These are phyloP conservation scores for Danaus melanippus DNA, from an alignment of 1,140 invertebrate species.

Conservation along the genomic window DNA sequence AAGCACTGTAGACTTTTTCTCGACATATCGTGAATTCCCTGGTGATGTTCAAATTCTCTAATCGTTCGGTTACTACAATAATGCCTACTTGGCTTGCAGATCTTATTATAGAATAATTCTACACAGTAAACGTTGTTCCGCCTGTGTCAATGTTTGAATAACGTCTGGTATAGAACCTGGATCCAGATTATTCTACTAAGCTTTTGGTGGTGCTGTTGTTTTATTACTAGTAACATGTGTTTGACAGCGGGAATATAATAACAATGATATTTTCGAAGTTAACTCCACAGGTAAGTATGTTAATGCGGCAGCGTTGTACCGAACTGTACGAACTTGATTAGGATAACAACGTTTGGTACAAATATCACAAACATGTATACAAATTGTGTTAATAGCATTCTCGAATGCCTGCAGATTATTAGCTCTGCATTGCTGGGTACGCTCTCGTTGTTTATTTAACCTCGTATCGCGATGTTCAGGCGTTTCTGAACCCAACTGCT, in stretches of 20 bases:
- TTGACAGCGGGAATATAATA: constrained; percentile 15
- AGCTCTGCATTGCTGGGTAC: constrained; percentile 25
- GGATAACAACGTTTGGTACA: constrained; percentile 23
- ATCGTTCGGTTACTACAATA: constrained; percentile 28
- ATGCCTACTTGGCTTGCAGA: constrained; percentile 23
- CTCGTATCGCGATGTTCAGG: constrained; percentile 18
- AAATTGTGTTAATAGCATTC: constrained; percentile 24
- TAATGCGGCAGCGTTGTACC: constrained; percentile 11
- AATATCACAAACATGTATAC: constrained; percentile 21
- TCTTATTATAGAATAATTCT: constrained; percentile 26
- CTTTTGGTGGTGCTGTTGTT: constrained; percentile 18
- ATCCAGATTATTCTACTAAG: constrained; percentile 31
- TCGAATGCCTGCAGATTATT: constrained; percentile 22
- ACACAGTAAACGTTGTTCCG: constrained; percentile 12
- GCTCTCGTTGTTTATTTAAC: constrained; percentile 28
- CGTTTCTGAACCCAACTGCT: constrained; percentile 14
- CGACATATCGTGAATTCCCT: constrained; percentile 21
- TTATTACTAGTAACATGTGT: constrained; percentile 18
- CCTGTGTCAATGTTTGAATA: constrained; percentile 11
- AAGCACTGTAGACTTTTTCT: constrained; percentile 25
- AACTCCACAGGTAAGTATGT: constrained; percentile 14
- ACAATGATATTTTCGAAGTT: constrained; percentile 16
- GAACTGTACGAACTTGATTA: constrained; percentile 19
- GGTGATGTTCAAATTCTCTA: constrained; percentile 36
- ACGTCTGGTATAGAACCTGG: constrained; percentile 21